Evolutionary conservation across 2,888 invertebrate genomes (phyloP), one percentile per base, ranked within the genome.

Genomic region (Quadroppia sp.): DNA sequence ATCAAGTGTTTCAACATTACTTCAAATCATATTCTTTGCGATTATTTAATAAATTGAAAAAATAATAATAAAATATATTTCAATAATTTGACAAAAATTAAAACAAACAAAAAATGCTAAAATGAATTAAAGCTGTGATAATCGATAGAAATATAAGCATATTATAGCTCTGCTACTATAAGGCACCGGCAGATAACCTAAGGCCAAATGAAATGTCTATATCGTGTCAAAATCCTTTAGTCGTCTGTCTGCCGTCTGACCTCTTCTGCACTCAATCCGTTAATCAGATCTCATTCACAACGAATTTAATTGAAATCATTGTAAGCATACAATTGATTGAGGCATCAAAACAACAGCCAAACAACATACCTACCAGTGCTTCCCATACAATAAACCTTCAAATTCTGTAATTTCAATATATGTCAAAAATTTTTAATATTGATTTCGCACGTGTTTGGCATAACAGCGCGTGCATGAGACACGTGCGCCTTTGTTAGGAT

Each of bases 261-360:
- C 40, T 32, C n/a, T 64, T 20, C 4, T 64, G 64, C 36, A 64
- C 20, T 20, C 20, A 64, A 36, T n/a, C 36, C 11, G 20, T 64
- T 64, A 64, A 64, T 64, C 64, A 20, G 40, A 64, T 7, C 64
- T 36, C 36, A 36, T 64, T 64, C 9, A 36, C 64, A 64, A 64
- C 15, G 28, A 20, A 36, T 36, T 64, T 64, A 20, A 64, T 36
- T 64, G 40, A 64, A 64, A 64, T 36, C 20, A 40, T 13, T 36
- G 64, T 7, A 36, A 11, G n/a, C 36, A 64, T 64, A 36, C 15
- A 59, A 59, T 17, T 28, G 28, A 64, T 64, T 36, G 40, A 64
- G 32, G 11, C 64, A 64, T 64, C 64, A 64, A 17, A 3, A 59
- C 59, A 59, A 28, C 15, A 50, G 2, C 50, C 6, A n/a, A 50